Base-by-base conservation (phyloP, 2,113 vertebrate genomes). In the Microcebus jonahi region DNA sequence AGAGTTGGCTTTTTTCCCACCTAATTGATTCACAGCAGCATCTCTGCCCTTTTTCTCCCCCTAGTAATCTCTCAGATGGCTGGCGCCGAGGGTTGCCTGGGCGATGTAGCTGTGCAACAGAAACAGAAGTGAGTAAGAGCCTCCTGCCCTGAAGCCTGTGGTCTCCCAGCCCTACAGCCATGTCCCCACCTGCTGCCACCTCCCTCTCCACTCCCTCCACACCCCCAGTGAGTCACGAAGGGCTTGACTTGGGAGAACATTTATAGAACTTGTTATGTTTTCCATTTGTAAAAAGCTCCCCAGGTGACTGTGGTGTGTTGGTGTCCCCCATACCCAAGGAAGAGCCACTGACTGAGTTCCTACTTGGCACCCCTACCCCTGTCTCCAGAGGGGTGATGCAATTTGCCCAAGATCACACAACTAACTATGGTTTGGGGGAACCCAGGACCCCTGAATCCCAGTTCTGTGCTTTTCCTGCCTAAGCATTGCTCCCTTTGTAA, bases 81-180 rank as follows among this genome's bases (percentile, higher is more conserved):
- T 45, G 67, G 77, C 59, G 45, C 59, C 82, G 10, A 82, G 67
- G 75, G 59, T 81, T 85, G 86, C 39, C 81, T 75, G 70, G 65
- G 81, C 80, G 48, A 88, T 31, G 6, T 4, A 21, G 20, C 1
- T 85, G 45, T 68, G 91, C 73, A 86, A 88, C 29, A 76, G 67
- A 95, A 63, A 63, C n/a, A 79, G n/a, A 88, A 65, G 34, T 59
- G 59, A 96, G n/a, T 48, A 80, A 81, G 67, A 70, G 31, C 23
- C 70, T 48, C 63, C 27, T 90, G 71, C 71, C 31, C 17, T 13
- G 53, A 91, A 81, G 50, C 57, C 17, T 75, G 53, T 36, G 71
- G 42, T 53, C 34, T 61, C 48, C 79, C 14, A 17, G 27, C 6
- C 21, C 70, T 6, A 6, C 1, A 67, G 39, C 82, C 48, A 36